Evolutionary conservation across 2,797 vertebrate species (phyloP), one percentile per base, ranked within the genome.

Genomic region (Enoplosus armatus): DNA sequence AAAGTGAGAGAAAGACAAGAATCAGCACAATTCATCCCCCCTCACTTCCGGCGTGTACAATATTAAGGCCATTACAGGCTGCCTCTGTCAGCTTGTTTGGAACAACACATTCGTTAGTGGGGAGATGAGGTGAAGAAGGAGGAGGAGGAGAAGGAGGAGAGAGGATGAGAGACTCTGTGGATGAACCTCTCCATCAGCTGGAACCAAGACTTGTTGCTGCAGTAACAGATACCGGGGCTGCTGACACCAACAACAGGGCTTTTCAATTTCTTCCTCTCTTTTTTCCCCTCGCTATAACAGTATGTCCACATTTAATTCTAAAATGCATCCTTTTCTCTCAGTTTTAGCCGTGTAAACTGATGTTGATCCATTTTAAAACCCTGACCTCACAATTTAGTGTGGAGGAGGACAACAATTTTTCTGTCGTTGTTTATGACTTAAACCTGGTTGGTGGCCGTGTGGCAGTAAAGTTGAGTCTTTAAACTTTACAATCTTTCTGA

Each of bases 11-110:
- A 86, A 93, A 87, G 80, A 86, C 80, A 59, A 43, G 90, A 94
- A 92, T 94, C 93, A 93, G 93, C 93, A 93, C 93, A 92, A 94
- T 94, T 92, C 31, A 83, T 91, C 88, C 86, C 84, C 84, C 81
- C 89, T 92, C 81, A 92, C 93, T 94, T 93, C 87, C 88, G 88
- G 90, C 76, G 51, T 85, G 90, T 82, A 89, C 88, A 89, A 92
- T 93, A 93, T 95, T 93, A 92, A 91, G 89, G 86, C 88, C 93
- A 94, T 95, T 95, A 94, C 77, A 61, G 80, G 81, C 83, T 92
- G 93, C 90, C 69, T 93, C 90, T 80, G 94, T 95, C 95, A 95
- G 95, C 95, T 76, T 29, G 55, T 94, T 93, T 87, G 85, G 75
- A 90, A 88, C 87, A 94, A 92, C 92, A 91, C 90, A 92, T 95